Base-by-base conservation (phyloP, 2,888 invertebrate species). In the Vanessa cardui region DNA sequence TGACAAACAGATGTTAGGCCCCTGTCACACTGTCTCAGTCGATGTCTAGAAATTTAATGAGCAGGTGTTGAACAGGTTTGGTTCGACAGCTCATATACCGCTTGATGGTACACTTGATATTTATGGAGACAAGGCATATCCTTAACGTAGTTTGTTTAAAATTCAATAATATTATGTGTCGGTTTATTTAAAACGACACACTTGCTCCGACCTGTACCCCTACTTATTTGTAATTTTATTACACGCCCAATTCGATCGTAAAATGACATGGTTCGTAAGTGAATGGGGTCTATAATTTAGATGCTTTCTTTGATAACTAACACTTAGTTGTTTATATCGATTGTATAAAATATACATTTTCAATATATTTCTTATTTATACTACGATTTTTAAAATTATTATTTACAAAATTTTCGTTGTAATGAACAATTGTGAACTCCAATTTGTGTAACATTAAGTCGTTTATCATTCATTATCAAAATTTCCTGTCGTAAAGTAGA, bases 61-160 rank as follows among this genome's bases (percentile, higher is more conserved):
- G 52, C 52, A 54, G 52, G 31, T 54, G 52, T 54, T 16, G 21
- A 54, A 54, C 52, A 54, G 52, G 52, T 54, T 54, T 54, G 16
- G 31, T 54, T n/a, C 8, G 52, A 54, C 50, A 50, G 52, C 26
- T 49, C 16, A 31, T 54, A 21, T 20, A 9, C 21, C 50, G 50
- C 21, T 21, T 21, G 5, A 21, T 50, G 7, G 26, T 54, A 16
- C 52, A 15, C 16, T 52, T 16, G 16, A 15, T 20, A 52, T 16
- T 12, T 15, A 52, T 12, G 52, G 52, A n/a, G 18, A 52, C 7
- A 26, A 52, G 52, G 31, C 26, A 12, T 6, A 52, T 52, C 1
- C 15, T 52, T 52, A 31, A 16, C 52, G 12, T 9, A 26, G 26
- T 21, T 6, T 21, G 9, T 50, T 50, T 18, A 7, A 50, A 52